Percentiles rank a stretch among this genome's conserved stretches.
Evolutionary conservation across 2,888 invertebrate species (phyloP).

Genomic region (Aphrophora alni): DNA sequence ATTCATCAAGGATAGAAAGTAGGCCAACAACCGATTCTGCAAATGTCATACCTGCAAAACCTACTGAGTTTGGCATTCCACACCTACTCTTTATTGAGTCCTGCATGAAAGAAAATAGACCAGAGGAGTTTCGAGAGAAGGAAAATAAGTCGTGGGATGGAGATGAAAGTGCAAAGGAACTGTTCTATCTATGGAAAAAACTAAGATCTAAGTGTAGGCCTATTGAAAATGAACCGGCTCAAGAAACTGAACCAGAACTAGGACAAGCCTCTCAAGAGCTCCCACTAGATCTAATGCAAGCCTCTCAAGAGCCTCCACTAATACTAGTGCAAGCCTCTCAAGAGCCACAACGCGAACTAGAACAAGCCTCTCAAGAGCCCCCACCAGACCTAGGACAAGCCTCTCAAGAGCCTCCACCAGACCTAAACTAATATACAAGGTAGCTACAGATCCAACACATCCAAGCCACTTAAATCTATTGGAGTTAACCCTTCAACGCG

Average conservation of each 20-base stretch:
- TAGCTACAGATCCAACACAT: too few relatives aligned
- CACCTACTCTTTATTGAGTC: slow-evolving; percentile 14
- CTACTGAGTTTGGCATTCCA: not conserved
- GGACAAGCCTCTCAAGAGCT: too few relatives aligned
- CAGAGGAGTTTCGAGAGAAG: not conserved
- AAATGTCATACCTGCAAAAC: not conserved
- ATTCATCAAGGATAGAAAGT: not conserved
- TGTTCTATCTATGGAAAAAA: slow-evolving; percentile 17
- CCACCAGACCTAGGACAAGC: too few relatives aligned
- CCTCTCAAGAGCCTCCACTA: slow-evolving; percentile 10
- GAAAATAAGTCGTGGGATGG: slow-evolving; percentile 13
- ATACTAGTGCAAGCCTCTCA: not conserved
- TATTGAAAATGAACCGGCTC: slow-evolving; percentile 13
- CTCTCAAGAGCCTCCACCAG: too few relatives aligned
- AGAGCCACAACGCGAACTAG: not conserved
- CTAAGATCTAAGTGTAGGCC: slow-evolving; percentile 18
- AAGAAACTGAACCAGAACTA: slow-evolving; percentile 15
- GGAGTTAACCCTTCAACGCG: too few relatives aligned
- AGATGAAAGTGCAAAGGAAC: not conserved
- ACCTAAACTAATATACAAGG: too few relatives aligned
- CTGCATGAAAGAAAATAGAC: slow-evolving; percentile 15
- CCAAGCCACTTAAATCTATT: too few relatives aligned
- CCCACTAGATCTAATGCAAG: not conserved
- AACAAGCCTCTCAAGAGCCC: too few relatives aligned
- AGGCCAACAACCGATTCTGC: not conserved